These are phyloP conservation scores for Frankliniella fusca DNA, from an alignment of 2,888 invertebrate genomes.

Conservation along the genomic window DNA sequence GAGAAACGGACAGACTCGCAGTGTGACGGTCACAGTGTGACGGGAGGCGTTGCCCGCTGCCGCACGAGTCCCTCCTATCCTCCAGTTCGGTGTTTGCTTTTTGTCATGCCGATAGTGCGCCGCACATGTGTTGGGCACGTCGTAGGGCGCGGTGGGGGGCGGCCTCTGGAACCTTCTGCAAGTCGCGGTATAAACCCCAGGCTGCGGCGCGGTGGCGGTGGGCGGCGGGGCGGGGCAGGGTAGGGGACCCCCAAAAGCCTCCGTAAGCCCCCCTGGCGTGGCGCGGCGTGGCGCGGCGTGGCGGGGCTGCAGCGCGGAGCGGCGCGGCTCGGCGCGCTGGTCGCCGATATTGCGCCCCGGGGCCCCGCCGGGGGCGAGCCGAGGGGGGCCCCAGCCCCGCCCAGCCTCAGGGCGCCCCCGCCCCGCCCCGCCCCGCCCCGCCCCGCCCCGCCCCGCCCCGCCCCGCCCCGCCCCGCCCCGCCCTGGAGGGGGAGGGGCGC, in stretches of 20 bases:
- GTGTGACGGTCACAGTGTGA: too few relatives aligned
- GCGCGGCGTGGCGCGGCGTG: neutral
- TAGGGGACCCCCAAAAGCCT: neutral
- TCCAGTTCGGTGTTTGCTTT: too few relatives aligned
- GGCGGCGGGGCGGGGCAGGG: neutral
- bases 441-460: neutral
- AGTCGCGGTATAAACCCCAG: too few relatives aligned
- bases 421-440: neutral
- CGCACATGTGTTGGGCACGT: too few relatives aligned
- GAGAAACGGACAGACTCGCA: too few relatives aligned
- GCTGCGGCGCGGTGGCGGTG: neutral
- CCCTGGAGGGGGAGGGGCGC: neutral
- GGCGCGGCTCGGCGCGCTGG: slow-evolving; percentile 7
- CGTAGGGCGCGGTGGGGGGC: too few relatives aligned
- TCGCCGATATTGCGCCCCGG: neutral
- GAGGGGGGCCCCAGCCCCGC: too few relatives aligned
- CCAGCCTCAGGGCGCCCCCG: neutral
- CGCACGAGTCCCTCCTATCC: too few relatives aligned
- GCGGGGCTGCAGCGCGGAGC: neutral
- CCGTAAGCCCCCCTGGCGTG: slow-evolving; percentile 3
- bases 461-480: neutral
- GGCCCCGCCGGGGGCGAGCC: neutral
- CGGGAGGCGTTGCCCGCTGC: too few relatives aligned
- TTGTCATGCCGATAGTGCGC: too few relatives aligned
- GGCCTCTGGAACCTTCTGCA: too few relatives aligned